Evolutionary conservation across 2,113 vertebrate species (phyloP).

Genomic region (Amblyopsis rosae): DNA sequence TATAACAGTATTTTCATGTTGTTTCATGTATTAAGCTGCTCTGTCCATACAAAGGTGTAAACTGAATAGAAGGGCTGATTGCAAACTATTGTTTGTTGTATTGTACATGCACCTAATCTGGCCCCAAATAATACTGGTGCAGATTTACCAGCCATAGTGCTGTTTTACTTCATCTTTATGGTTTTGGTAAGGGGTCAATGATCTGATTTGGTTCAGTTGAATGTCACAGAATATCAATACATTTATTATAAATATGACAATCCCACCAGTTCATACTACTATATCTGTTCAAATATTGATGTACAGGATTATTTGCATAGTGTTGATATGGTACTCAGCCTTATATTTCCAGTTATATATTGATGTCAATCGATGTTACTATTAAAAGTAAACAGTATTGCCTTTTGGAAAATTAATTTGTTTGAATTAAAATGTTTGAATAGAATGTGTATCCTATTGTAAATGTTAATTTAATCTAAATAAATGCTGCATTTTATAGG

Average conservation of each 20-base stretch:
- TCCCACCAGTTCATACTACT: conserved; percentile 31
- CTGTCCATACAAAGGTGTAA: background rate
- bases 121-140: conserved; percentile 2
- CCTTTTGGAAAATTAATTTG: conserved; percentile 42
- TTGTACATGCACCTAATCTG: background rate
- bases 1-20: background rate
- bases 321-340: conserved; percentile 36
- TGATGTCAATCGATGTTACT: conserved; percentile 60
- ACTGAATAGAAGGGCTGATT: conserved; percentile 48
- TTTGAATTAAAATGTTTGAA: conserved; percentile 2
- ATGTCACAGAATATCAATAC: conserved; percentile 1
- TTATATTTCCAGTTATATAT: conserved; percentile 59
- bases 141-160: background rate
- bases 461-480: too few relatives aligned
- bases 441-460: background rate
- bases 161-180: background rate
- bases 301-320: conserved; percentile 7
- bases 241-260: conserved; percentile 44
- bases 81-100: background rate
- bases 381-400: conserved; percentile 21
- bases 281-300: conserved; percentile 9
- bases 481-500: too few relatives aligned
- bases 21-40: background rate
- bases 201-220: conserved; percentile 14
- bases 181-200: conserved; percentile 32